Evolutionary conservation across 2,797 vertebrate genomes (phyloP).

Genomic region (Platalea minor): DNA sequence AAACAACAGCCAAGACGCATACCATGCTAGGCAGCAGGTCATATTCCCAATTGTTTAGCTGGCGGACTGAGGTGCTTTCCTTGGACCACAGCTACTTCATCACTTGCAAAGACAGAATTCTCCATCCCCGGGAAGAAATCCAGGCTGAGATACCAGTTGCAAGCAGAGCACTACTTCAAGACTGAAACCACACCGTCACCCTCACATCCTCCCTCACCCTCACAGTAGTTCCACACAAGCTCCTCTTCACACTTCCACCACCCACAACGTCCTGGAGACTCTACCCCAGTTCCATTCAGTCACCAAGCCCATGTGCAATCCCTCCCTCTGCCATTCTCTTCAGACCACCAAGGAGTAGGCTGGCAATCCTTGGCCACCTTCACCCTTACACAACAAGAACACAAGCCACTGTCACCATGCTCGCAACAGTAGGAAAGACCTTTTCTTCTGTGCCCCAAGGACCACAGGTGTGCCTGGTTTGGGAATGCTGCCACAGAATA

Average conservation of each 20-base stretch:
- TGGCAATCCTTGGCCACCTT: background rate
- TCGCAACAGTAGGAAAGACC: background rate
- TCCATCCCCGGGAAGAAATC: background rate
- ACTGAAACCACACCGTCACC: background rate
- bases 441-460: background rate
- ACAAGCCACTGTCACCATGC: background rate
- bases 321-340: background rate
- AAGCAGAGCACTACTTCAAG: background rate
- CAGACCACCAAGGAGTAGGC: background rate
- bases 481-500: background rate
- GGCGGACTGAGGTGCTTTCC: background rate
- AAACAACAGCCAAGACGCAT: background rate
- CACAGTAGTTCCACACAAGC: background rate
- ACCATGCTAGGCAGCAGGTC: background rate
- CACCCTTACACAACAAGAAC: background rate
- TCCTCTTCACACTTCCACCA: background rate
- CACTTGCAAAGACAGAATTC: background rate
- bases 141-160: background rate
- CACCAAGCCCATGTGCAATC: background rate
- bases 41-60: background rate
- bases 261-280: background rate
- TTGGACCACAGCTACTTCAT: background rate
- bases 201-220: background rate
- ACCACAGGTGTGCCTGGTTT: background rate
- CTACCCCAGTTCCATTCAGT: background rate